These are phyloP conservation scores for Trichopria drosophilae DNA, from an alignment of 2,888 invertebrate species.

Conservation along the genomic window DNA sequence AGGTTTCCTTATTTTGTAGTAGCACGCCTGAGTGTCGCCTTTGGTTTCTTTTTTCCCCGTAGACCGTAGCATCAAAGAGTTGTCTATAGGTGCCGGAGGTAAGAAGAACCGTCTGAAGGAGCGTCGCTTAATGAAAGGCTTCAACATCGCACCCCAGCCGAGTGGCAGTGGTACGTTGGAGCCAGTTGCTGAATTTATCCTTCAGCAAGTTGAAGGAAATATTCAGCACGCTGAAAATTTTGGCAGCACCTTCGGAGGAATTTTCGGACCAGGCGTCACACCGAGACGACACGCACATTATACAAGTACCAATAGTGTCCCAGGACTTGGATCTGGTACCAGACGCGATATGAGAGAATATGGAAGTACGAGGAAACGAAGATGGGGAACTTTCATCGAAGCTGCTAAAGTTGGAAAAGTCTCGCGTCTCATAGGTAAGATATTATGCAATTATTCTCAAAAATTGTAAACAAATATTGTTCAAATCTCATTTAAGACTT, in stretches of 20 bases:
- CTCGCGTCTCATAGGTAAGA: conserved; percentile 72
- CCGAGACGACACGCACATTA: conserved; percentile 60
- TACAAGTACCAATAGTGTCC: conserved; percentile 54
- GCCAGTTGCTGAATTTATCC: conserved; percentile 78
- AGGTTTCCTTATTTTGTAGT: neutral
- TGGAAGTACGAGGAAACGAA: conserved; percentile 68
- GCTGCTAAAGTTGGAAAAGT: conserved; percentile 82
- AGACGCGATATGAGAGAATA: conserved; percentile 42
- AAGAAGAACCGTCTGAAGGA: conserved; percentile 94
- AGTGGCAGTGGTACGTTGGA: conserved; percentile 62
- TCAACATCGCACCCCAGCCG: conserved; percentile 82
- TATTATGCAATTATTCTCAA: conserved; percentile 1
- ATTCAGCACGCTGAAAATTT: conserved; percentile 65
- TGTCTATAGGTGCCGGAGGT: conserved; percentile 76
- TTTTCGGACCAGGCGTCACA: conserved; percentile 62
- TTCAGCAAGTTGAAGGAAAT: conserved; percentile 66
- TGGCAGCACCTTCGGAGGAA: conserved; percentile 72
- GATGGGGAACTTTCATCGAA: conserved; percentile 84
- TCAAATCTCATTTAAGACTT: neutral
- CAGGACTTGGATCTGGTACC: conserved; percentile 45
- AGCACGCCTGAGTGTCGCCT: conserved; percentile 29
- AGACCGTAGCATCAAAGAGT: conserved; percentile 53
- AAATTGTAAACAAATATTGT: neutral
- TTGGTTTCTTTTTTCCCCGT: conserved; percentile 37
- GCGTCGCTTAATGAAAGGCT: conserved; percentile 89